phyloP scores from a whole-genome alignment of 1,140 invertebrate genomes.

The Cotesia typhae region DNA sequence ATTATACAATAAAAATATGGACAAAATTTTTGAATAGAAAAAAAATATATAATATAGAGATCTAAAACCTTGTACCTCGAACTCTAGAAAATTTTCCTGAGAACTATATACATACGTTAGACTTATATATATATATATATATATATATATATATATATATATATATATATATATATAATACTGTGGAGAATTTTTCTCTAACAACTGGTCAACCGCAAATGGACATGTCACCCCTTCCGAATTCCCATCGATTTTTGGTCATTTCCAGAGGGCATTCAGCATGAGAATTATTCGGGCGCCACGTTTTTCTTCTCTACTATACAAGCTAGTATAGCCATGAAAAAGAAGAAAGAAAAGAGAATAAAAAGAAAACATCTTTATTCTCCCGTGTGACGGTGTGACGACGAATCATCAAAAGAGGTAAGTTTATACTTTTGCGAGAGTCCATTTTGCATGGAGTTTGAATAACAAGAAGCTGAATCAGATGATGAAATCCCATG shows the following conservation, averaged over 20 bases:
- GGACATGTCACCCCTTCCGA: slow-evolving; percentile 63
- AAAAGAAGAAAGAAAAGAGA: slow-evolving; percentile 35
- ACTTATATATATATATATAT: too few species aligned
- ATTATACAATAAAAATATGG: slow-evolving; percentile 4
- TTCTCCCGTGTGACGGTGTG: slow-evolving; percentile 41
- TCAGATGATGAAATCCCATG: slow-evolving; percentile 40
- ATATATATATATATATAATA: background rate
- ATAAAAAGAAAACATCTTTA: slow-evolving; percentile 50
- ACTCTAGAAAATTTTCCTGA: background rate
- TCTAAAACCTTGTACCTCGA: background rate
- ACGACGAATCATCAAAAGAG: slow-evolving; percentile 50
- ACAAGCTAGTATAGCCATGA: background rate
- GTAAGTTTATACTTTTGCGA: slow-evolving; percentile 50
- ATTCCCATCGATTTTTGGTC: slow-evolving; percentile 55
- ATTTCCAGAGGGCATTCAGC: slow-evolving; percentile 42
- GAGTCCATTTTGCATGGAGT: slow-evolving; percentile 47
- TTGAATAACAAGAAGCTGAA: slow-evolving; percentile 15
- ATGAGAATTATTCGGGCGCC: slow-evolving; percentile 32
- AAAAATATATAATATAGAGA: slow-evolving; percentile 18
- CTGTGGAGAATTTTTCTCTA: slow-evolving; percentile 26
- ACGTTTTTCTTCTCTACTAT: slow-evolving; percentile 47
- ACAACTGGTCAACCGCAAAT: slow-evolving; percentile 65
- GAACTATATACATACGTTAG: background rate
- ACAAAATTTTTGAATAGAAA: background rate
- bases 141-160: too few species aligned